Percentiles rank a stretch among this genome's conserved stretches.
Evolutionary conservation across 64 coral and sea anemone genomes (phyloP).

Genomic region (Astreopora myriophthalma): DNA sequence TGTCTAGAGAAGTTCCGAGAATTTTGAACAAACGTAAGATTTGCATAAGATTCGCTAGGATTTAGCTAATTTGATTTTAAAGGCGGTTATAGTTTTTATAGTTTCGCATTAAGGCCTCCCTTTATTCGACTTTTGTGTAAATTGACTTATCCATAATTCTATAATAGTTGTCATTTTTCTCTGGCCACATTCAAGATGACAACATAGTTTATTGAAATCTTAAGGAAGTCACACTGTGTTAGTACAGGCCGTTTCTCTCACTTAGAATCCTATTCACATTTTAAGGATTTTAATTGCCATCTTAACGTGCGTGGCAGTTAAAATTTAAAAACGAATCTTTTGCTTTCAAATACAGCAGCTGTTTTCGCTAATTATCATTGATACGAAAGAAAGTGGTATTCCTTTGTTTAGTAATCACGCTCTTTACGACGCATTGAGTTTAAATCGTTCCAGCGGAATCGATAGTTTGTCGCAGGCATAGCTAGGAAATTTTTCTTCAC

Average conservation of each 20-base stretch:
- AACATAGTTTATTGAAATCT: neutral
- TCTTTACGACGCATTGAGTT: neutral
- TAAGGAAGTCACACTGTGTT: neutral
- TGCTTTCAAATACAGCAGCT: constrained; percentile 3
- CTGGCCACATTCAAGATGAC: no score
- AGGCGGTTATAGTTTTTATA: neutral
- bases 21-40: neutral
- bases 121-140: neutral
- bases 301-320: neutral
- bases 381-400: constrained; percentile 4
- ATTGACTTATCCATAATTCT: no score
- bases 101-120: neutral
- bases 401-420: neutral
- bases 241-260: neutral
- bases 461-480: no score
- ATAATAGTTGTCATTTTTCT: no score
- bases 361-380: neutral
- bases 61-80: constrained; percentile 19
- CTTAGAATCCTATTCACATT: neutral
- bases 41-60: neutral
- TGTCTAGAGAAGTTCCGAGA: neutral
- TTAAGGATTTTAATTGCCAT: neutral
- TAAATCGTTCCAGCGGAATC: no score
- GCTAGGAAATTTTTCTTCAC: no score
- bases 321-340: constrained; percentile 5